These are phyloP conservation scores for Thryonomys swinderianus DNA, from an alignment of 2,113 vertebrate genomes.

Conservation along the genomic window DNA sequence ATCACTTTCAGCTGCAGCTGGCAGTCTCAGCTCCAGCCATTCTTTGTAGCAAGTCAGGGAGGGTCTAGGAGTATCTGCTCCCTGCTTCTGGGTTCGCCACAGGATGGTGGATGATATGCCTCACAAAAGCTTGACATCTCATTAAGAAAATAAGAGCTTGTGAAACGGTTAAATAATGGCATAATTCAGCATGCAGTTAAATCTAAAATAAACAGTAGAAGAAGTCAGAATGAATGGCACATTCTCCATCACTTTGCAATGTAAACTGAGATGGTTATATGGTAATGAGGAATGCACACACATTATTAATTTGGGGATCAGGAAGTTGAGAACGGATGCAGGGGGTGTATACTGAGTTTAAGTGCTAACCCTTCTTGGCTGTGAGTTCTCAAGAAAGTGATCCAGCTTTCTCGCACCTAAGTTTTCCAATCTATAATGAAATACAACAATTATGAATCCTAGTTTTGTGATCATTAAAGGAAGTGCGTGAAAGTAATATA, in stretches of 20 bases:
- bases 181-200: neutral
- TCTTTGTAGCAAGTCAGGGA: neutral
- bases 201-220: neutral
- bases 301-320: too few relatives aligned
- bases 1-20: neutral
- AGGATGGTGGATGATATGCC: neutral
- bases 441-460: neutral
- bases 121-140: neutral
- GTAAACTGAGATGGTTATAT: neutral
- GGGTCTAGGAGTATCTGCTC: neutral
- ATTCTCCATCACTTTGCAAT: neutral
- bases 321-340: neutral
- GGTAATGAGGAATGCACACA: neutral
- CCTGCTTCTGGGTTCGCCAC: neutral
- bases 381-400: neutral
- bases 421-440: constrained; percentile 44
- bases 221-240: neutral
- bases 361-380: neutral
- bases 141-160: constrained; percentile 23
- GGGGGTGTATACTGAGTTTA: neutral
- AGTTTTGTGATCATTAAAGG: neutral
- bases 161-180: neutral
- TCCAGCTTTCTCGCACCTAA: neutral
- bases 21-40: neutral
- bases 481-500: neutral